Base-by-base conservation (phyloP, 2,797 vertebrate species). In the Myotis planiceps region DNA sequence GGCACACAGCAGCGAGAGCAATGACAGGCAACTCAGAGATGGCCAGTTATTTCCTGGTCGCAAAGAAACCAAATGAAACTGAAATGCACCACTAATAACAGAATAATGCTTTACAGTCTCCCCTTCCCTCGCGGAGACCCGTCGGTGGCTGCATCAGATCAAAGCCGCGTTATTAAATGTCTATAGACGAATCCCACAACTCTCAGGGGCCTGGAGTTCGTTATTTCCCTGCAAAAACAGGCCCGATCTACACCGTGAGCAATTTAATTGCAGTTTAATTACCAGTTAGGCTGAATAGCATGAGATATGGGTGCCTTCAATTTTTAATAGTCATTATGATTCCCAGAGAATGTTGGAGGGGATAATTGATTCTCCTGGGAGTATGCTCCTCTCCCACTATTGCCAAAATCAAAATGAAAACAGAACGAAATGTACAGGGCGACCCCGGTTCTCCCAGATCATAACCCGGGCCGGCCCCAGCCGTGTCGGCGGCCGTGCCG, bases 251-350 rank as follows among this genome's bases (percentile, higher is more conserved):
- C 90, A 97, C 95, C 42, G 42, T 97, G 96, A 97, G 98, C 98
- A 98, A 98, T 97, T 97, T 98, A 98, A 98, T 98, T 97, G 95
- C 92, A 94, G 96, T 98, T 98, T 98, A 98, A 98, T 98, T 98
- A 98, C 94, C 95, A 98, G 92, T 97, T 97, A 98, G 95, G 95
- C 92, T 97, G 97, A 98, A 97, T 88, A 97, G 88, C 95, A 95
- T 97, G 96, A 98, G 98, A 97, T 97, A 98, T 92, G 88, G 71
- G 95, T 94, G 97, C 93, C 96, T 98, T 98, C 94, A 85, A 96
- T 97, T 98, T 98, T 98, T 98, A 98, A 98, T 96, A 98, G 96
- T 83, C 96, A 98, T 96, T 98, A 96, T 81, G 88, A 96, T 93
- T 98, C 98, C 86, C 94, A 97, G 95, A 60, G 98, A 98, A 98